Evolutionary conservation across 2,113 vertebrate species (phyloP), one percentile per base, ranked within the genome.

Genomic region (Nymphicus hollandicus): DNA sequence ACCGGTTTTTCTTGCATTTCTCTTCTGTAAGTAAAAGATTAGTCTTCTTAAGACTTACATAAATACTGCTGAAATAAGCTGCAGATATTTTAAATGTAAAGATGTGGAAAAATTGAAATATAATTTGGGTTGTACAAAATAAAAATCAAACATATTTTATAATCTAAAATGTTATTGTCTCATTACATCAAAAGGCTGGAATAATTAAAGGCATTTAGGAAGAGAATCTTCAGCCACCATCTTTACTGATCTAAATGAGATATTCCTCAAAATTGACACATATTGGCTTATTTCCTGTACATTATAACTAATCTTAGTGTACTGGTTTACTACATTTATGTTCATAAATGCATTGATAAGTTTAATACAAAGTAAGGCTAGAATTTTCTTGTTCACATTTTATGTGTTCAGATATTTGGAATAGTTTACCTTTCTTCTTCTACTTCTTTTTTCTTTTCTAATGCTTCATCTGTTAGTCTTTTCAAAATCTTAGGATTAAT

Each of bases 401-500:
- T 46, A 88, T 35, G 69, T 1, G 1, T 41, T 92, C 41, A 52
- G 11, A 17, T 41, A 66, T 15, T 65, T 66, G 46, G 20, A 73
- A 85, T 69, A 41, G 86, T 80, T 97, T 98, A 98, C 98, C 97
- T 97, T 80, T 4, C 50, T 78, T 53, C 73, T 91, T 87, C 96
- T 74, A 98, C 95, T 86, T 86, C 66, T 58, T n/a, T 58, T 52
- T 95, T 94, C 35, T 96, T 95, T 78, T 93, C 69, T 93, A 91
- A 96, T 58, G 96, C 77, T 93, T 98, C 97, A 7, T 97, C 90
- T 81, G 93, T 68, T 89, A 98, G 77, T 77, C 98, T 97, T 94
- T 93, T 93, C 47, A 97, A 95, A 81, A 98, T 91, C 27, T 97
- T 94, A 23, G 88, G 58, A 84, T 99, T 95, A 92, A 99, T 92